These are phyloP conservation scores for Lucinisca nassula DNA, from an alignment of 2,888 invertebrate genomes.

Conservation along the genomic window DNA sequence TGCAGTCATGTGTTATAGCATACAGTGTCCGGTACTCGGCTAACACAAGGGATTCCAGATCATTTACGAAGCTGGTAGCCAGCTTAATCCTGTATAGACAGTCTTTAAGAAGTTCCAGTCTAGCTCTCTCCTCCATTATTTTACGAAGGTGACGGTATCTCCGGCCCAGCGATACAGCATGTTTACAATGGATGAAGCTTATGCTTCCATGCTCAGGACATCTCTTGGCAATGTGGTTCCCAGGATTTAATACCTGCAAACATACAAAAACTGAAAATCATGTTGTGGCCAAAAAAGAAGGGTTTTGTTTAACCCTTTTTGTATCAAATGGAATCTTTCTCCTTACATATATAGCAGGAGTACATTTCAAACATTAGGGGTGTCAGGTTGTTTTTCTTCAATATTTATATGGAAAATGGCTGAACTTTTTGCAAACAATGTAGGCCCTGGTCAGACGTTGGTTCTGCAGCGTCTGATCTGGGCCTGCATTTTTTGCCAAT, in stretches of 20 bases:
- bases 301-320: too few species aligned
- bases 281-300: too few species aligned
- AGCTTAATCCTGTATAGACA: constrained; percentile 81
- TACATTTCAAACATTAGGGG: too few species aligned
- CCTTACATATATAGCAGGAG: too few species aligned
- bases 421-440: too few species aligned
- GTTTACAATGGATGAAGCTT: constrained; percentile 85
- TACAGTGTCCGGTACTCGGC: constrained; percentile 84
- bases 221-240: constrained; percentile 83
- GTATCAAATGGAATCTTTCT: too few species aligned
- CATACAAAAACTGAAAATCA: too few species aligned
- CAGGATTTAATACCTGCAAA: constrained; percentile 84
- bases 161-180: constrained; percentile 78
- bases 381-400: too few species aligned
- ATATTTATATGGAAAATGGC: too few species aligned
- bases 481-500: too few species aligned
- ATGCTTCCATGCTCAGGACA: constrained; percentile 81
- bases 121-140: constrained; percentile 82
- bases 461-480: too few species aligned
- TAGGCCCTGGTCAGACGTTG: too few species aligned
- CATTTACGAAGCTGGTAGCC: constrained; percentile 80
- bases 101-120: constrained; percentile 84
- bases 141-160: constrained; percentile 81
- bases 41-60: constrained; percentile 80
- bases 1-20: constrained; percentile 81